These are phyloP conservation scores for Leptinotarsa lineolata DNA, from an alignment of 1,140 invertebrate genomes.

Conservation along the genomic window DNA sequence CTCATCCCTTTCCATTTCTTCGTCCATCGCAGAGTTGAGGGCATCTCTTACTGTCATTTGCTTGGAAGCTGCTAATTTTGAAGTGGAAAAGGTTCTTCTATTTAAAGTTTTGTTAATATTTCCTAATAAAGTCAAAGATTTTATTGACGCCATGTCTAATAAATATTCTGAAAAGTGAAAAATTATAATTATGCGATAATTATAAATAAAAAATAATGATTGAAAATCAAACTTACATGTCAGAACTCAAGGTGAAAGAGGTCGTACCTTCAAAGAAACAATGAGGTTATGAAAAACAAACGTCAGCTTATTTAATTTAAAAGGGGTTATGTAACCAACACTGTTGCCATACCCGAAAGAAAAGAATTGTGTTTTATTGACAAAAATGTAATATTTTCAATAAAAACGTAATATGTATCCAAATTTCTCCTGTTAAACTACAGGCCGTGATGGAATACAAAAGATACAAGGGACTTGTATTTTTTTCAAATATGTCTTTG, in stretches of 20 bases:
- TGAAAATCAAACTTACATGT: slow-evolving; percentile 17
- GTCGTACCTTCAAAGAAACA: slow-evolving; percentile 11
- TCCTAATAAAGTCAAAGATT: slow-evolving; percentile 16
- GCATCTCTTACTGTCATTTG: slow-evolving; percentile 96
- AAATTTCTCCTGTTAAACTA: too few species aligned
- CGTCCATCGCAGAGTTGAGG: slow-evolving; percentile 93
- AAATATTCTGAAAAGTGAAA: slow-evolving; percentile 5
- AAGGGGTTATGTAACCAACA: too few species aligned
- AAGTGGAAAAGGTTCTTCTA: slow-evolving; percentile 62
- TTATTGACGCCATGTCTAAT: slow-evolving; percentile 19
- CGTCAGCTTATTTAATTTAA: too few species aligned
- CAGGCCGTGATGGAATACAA: too few species aligned
- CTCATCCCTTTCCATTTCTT: slow-evolving; percentile 95
- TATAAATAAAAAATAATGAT: neutral
- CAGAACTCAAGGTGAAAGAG: slow-evolving; percentile 27
- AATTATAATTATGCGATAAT: neutral
- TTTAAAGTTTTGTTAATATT: slow-evolving; percentile 32
- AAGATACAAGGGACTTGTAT: too few species aligned
- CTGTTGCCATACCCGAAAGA: too few species aligned
- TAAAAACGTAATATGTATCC: too few species aligned
- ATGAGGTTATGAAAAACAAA: neutral
- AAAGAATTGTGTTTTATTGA: too few species aligned
- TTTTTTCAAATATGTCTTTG: too few species aligned
- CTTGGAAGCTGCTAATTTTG: slow-evolving; percentile 63
- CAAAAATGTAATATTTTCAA: too few species aligned